These are phyloP conservation scores for Drosophila melanogaster DNA, from an alignment of 1,140 invertebrate species.

Conservation along the genomic window Release_6_plus_ISO1_MT NC_004354.4:8522501-8523000, in stretches of 20 bases:
- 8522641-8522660: conserved; percentile 1
- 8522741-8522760: conserved; percentile 1
- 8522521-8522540: background rate
- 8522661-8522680: conserved; percentile 14
- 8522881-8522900: background rate
- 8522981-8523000: background rate
- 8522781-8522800: conserved; percentile 5
- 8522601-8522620: conserved; percentile 13
- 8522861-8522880: conserved; percentile 4
- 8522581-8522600: conserved; percentile 8
- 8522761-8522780: no score
- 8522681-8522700: no score
- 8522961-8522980: background rate
- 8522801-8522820: conserved; percentile 5
- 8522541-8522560: conserved; percentile 19
- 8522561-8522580: conserved; percentile 18
- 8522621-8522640: conserved; percentile 11
- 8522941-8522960: background rate
- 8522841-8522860: conserved; percentile 16
- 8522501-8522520: conserved; percentile 3
- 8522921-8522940: background rate
- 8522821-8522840: conserved; percentile 10
- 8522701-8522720: conserved; percentile 29
- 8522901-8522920: no score
- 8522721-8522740: conserved; percentile 19